Conservation (phyloP, 1,140 invertebrate genomes). For the Plodia interpunctella region DNA sequence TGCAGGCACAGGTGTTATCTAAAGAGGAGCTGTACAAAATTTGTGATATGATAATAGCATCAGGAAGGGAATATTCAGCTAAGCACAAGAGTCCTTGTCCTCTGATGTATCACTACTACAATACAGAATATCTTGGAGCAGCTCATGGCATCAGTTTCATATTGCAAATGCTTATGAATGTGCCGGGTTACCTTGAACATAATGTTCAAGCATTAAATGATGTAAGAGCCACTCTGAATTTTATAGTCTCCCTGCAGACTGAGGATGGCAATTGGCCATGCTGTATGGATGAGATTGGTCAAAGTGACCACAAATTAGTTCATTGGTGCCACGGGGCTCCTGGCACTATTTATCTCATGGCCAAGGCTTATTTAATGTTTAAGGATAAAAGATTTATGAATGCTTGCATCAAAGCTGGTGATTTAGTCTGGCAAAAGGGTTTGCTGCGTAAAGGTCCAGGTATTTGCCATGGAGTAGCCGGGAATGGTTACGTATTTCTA, state of each 20-base stretch:
- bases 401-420: conserved; percentile 82
- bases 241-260: conserved; percentile 80
- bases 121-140: conserved; percentile 90
- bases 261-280: conserved; percentile 87
- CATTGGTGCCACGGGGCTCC: conserved; percentile 95
- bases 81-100: conserved; percentile 80
- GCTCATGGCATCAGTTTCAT: conserved; percentile 87
- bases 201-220: conserved; percentile 75
- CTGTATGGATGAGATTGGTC: conserved; percentile 83
- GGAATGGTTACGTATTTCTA: conserved; percentile 91
- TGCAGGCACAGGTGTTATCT: conserved; percentile 76
- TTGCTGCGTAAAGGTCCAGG: conserved; percentile 89
- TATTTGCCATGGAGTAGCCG: conserved; percentile 91
- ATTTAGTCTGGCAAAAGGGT: conserved; percentile 88
- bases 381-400: conserved; percentile 86
- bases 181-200: conserved; percentile 80
- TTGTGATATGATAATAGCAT: conserved; percentile 82
- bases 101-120: conserved; percentile 91
- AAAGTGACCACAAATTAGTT: conserved; percentile 81
- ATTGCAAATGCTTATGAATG: conserved; percentile 80
- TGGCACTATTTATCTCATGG: conserved; percentile 88
- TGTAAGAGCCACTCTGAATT: conserved; percentile 80
- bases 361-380: conserved; percentile 87
- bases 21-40: conserved; percentile 79
- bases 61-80: conserved; percentile 83